phyloP scores from a whole-genome alignment of 2,888 invertebrate genomes.

The Dromius quadrimaculatus region DNA sequence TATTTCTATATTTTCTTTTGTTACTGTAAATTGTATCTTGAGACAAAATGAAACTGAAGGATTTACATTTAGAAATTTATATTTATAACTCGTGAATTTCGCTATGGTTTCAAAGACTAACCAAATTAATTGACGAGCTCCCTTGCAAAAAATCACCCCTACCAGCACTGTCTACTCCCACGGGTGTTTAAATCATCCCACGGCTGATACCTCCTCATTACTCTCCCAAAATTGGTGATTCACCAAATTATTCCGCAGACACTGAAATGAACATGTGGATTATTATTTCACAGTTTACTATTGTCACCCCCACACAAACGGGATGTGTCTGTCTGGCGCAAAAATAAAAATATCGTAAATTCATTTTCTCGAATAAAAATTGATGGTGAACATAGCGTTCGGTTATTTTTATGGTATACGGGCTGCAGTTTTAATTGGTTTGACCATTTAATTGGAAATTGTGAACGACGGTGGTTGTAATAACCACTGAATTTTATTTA shows the following conservation, averaged over 20 bases:
- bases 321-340: not conserved
- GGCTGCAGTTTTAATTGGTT: not conserved
- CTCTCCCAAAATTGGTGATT: slow-evolving; percentile 47
- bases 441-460: not conserved
- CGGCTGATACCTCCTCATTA: slow-evolving; percentile 41
- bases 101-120: no score
- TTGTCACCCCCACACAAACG: slow-evolving; percentile 19
- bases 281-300: slow-evolving; percentile 38
- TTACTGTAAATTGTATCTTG: no score
- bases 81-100: no score
- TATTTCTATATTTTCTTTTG: no score
- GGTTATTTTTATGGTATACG: slow-evolving; percentile 12
- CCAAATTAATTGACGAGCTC: no score
- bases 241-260: slow-evolving; percentile 44
- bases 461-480: not conserved
- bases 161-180: not conserved
- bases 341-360: slow-evolving; percentile 45
- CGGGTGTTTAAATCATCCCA: slow-evolving; percentile 3
- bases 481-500: not conserved
- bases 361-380: slow-evolving; percentile 45
- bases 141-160: no score
- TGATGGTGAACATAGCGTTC: slow-evolving; percentile 20
- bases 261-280: slow-evolving; percentile 43
- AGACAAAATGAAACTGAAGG: no score
- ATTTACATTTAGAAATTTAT: no score